Base-by-base conservation (phyloP, 2,113 vertebrate genomes). In the Carollia perspicillata region DNA sequence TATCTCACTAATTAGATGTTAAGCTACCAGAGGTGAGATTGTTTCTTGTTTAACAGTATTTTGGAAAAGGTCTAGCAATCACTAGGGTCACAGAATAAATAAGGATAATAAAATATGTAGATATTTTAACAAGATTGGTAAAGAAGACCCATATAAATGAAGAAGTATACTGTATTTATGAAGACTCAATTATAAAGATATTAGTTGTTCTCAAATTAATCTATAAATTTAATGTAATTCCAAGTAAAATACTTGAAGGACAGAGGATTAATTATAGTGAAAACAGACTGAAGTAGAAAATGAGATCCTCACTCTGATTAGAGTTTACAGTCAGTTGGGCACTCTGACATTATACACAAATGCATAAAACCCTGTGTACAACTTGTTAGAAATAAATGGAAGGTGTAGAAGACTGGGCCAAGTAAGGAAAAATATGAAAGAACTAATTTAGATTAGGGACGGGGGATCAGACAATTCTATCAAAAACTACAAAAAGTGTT, bases 1-100 rank as follows among this genome's bases (percentile, higher is more conserved):
- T 81, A 71, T 77, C 17, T 90, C 11, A 47, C 44, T 66, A 95
- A 60, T 68, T 75, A 66, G 30, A 81, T 74, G 23, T 22, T 58
- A 84, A 85, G 12, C 37, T 79, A 55, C 23, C 53, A 81, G 66
- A 90, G 53, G 7, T 83, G 28, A 90, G 80, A 85, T 40, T 90
- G 10, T 86, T 86, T 90, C 49, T 85, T 85, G 16, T 58, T 93
- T 81, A 93, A 69, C 63, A 49, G 11, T 92, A 84, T 86, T 69
- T 95, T 60, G 60, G 51, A 86, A 96, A 86, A 86, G 18, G 53
- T 58, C 37, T 83, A 90, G 81, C 42, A 78, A 80, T 93, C 53
- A 80, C 40, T 79, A 84, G 37, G 33, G 20, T 30, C 42, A 92
- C n/a, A 92, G 71, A 49, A 89, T 88, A 96, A 81, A 84, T 63